Evolutionary conservation across 2,797 vertebrate genomes (phyloP).

Genomic region (Sebastes steindachneri): DNA sequence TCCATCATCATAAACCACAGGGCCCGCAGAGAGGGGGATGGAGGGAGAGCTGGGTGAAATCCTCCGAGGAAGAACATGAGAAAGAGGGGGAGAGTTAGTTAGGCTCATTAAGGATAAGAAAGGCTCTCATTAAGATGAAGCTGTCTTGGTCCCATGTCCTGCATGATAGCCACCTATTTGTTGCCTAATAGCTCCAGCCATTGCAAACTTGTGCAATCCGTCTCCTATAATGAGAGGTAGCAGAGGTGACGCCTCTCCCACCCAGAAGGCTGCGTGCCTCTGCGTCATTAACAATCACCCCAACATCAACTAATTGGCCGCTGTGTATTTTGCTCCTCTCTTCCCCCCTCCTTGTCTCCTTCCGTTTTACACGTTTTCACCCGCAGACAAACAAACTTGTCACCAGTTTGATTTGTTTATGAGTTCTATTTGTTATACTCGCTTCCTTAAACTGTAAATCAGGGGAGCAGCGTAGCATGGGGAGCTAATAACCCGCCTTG

Average conservation of each 20-base stretch:
- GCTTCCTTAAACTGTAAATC: conserved; percentile 80
- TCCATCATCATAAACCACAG: conserved; percentile 92
- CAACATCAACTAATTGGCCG: conserved; percentile 89
- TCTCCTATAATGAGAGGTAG: conserved; percentile 93
- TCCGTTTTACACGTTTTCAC: conserved; percentile 19
- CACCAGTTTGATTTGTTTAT: conserved; percentile 78
- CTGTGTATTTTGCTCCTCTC: conserved; percentile 76
- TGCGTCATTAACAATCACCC: conserved; percentile 89
- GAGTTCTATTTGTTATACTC: conserved; percentile 71
- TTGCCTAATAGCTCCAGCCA: conserved; percentile 93
- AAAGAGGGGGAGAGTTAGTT: conserved; percentile 89
- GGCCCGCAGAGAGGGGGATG: conserved; percentile 23
- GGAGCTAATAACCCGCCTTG: conserved; percentile 78
- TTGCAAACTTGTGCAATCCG: conserved; percentile 90
- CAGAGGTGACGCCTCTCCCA: conserved; percentile 82
- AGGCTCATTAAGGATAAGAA: conserved; percentile 86
- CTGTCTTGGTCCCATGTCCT: conserved; percentile 90
- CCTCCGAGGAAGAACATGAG: conserved; percentile 69
- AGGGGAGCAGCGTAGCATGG: conserved; percentile 67
- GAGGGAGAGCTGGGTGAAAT: conserved; percentile 61
- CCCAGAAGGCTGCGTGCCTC: conserved; percentile 85
- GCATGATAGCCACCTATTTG: conserved; percentile 92
- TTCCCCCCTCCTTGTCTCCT: neutral
- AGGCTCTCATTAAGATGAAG: conserved; percentile 92
- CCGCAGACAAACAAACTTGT: conserved; percentile 69